Conservation (phyloP, 2,888 invertebrate genomes). For the Erebia aethiops region DNA sequence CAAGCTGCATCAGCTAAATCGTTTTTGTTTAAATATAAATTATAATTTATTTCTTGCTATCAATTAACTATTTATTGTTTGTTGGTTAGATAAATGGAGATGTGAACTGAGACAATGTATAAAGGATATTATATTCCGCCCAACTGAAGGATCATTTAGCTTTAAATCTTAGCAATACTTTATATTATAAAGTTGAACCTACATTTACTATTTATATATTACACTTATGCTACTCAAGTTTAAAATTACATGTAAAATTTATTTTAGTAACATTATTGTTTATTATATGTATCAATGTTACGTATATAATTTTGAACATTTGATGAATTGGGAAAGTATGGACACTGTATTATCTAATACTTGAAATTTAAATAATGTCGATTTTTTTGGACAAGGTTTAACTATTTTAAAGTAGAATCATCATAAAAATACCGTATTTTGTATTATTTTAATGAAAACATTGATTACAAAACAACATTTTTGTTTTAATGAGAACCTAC, state of each 20-base stretch:
- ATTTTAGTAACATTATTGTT: slow-evolving; percentile 81
- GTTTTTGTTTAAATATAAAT: no score
- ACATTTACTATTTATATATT: slow-evolving; percentile 75
- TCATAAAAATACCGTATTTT: slow-evolving; percentile 74
- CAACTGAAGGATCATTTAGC: slow-evolving; percentile 19
- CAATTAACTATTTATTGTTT: not conserved
- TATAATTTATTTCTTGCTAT: not conserved
- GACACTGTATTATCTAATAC: slow-evolving; percentile 54
- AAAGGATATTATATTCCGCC: slow-evolving; percentile 15
- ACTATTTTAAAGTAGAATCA: slow-evolving; percentile 59
- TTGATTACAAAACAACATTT: slow-evolving; percentile 49
- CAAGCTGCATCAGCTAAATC: no score
- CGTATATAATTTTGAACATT: slow-evolving; percentile 83
- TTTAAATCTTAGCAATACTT: slow-evolving; percentile 47
- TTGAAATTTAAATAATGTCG: slow-evolving; percentile 45
- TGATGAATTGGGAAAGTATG: slow-evolving; percentile 69
- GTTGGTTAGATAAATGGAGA: not conserved
- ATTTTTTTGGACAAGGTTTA: slow-evolving; percentile 69
- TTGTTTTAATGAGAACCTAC: slow-evolving; percentile 64
- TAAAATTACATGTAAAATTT: slow-evolving; percentile 81
- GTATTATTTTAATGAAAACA: slow-evolving; percentile 46
- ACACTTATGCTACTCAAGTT: slow-evolving; percentile 80
- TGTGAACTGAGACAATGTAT: not conserved
- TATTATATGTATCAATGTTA: slow-evolving; percentile 82
- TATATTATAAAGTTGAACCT: slow-evolving; percentile 79